phyloP scores from a whole-genome alignment of 1,140 invertebrate species.

The Magallana gigas region DNA sequence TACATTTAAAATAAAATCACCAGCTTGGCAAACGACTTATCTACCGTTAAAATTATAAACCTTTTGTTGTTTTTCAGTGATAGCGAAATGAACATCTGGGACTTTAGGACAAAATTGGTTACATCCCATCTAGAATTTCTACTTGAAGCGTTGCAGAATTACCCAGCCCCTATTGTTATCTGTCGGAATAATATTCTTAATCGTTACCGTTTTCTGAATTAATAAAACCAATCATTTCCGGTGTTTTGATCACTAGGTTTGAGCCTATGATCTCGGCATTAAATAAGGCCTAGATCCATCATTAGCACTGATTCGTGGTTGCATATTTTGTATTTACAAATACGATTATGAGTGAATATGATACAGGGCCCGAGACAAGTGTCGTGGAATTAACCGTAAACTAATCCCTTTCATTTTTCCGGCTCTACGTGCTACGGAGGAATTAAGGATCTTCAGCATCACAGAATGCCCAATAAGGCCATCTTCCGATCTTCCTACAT shows the following conservation, averaged over 20 bases:
- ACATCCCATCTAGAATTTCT: constrained; percentile 17
- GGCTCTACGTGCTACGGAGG: constrained; percentile 22
- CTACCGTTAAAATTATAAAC: neutral
- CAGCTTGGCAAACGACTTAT: neutral
- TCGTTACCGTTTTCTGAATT: constrained; percentile 20
- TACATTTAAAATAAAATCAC: too few species aligned
- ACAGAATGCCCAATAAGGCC: constrained; percentile 15
- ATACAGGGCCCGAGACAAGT: constrained; percentile 26
- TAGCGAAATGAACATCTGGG: constrained; percentile 7
- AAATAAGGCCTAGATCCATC: constrained; percentile 20
- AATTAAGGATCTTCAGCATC: constrained; percentile 23
- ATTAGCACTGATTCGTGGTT: constrained; percentile 21
- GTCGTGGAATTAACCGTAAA: constrained; percentile 29
- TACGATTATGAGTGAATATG: constrained; percentile 32
- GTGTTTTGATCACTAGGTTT: neutral
- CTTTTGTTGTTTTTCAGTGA: neutral
- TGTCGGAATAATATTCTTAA: neutral
- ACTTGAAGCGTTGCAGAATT: constrained; percentile 14
- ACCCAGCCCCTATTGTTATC: neutral
- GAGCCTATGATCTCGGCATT: constrained; percentile 6
- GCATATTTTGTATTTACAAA: constrained; percentile 37
- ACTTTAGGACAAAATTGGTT: neutral
- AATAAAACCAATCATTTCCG: constrained; percentile 27
- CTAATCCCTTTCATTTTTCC: constrained; percentile 36
- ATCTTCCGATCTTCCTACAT: neutral